These are phyloP conservation scores for Ornithorhynchus anatinus DNA, from an alignment of 2,113 vertebrate species.

Conservation along the genomic window DNA sequence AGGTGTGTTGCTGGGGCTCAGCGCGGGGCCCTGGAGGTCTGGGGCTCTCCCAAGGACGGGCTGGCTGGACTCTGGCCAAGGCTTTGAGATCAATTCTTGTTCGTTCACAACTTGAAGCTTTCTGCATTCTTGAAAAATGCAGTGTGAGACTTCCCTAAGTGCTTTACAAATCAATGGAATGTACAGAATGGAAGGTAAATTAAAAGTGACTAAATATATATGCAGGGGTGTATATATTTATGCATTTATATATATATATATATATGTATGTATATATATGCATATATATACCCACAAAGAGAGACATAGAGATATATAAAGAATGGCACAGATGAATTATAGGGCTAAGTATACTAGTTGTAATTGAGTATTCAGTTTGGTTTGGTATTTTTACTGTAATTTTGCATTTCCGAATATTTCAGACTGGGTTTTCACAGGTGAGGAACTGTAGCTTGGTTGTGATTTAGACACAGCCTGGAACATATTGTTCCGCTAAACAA, in stretches of 20 bases:
- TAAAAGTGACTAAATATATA: neutral
- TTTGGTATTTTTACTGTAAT: slow-evolving; percentile 47
- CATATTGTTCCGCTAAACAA: slow-evolving; percentile 41
- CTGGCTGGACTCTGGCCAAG: no score
- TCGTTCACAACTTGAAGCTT: neutral
- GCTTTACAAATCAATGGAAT: slow-evolving; percentile 4
- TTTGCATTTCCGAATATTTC: slow-evolving; percentile 55
- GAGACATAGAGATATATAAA: neutral
- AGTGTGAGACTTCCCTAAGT: slow-evolving; percentile 27
- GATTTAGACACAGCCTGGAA: slow-evolving; percentile 69
- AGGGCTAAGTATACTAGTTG: neutral
- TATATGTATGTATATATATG: no score
- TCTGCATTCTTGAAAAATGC: neutral
- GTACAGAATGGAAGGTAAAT: neutral
- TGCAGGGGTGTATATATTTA: no score
- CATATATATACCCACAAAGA: neutral
- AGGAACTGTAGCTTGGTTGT: slow-evolving; percentile 54
- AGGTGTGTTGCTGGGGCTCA: no score
- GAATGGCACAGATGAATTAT: neutral
- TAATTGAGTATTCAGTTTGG: slow-evolving; percentile 29
- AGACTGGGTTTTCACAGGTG: slow-evolving; percentile 23
- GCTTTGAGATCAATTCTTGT: no score
- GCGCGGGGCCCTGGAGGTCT: no score
- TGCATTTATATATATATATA: no score
- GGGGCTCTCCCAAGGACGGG: no score